These are phyloP conservation scores for Hylyphantes graminicola DNA, from an alignment of 1,140 invertebrate species.

Conservation along the genomic window DNA sequence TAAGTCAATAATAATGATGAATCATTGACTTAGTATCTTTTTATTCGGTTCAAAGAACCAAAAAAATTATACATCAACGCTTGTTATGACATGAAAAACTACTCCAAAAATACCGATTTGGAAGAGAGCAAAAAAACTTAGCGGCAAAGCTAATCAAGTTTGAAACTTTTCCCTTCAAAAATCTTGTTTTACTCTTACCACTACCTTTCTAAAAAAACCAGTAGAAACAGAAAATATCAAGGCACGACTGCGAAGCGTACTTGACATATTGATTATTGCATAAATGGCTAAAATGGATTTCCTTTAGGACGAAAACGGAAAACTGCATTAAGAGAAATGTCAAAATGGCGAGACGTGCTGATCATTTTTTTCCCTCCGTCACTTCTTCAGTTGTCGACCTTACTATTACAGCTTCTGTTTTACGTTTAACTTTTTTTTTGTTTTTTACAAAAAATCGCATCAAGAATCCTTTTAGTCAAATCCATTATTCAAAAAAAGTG, in stretches of 20 bases:
- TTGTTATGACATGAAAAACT: too few species aligned
- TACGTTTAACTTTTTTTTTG: not conserved
- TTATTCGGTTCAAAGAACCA: too few species aligned
- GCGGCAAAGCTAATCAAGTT: too few species aligned
- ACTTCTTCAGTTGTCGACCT: not conserved
- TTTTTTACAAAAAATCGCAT: not conserved
- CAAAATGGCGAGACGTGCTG: constrained; percentile 12
- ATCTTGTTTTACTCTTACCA: not conserved
- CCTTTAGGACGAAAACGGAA: constrained; percentile 18
- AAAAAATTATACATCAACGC: too few species aligned
- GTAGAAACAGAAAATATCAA: not conserved
- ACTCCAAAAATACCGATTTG: too few species aligned
- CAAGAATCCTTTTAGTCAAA: constrained; percentile 48
- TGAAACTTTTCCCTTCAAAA: too few species aligned
- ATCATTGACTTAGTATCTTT: too few species aligned
- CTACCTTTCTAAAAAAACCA: not conserved
- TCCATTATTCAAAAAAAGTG: constrained; percentile 44
- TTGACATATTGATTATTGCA: constrained; percentile 48
- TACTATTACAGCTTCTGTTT: constrained; percentile 19
- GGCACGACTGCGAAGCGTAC: not conserved
- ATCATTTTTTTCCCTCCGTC: not conserved
- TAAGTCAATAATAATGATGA: too few species aligned
- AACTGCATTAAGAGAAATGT: constrained; percentile 47
- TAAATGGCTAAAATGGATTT: constrained; percentile 45
- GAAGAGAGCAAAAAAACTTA: too few species aligned